phyloP scores from a whole-genome alignment of 2,888 invertebrate genomes.

The Willowsia nigromaculata region DNA sequence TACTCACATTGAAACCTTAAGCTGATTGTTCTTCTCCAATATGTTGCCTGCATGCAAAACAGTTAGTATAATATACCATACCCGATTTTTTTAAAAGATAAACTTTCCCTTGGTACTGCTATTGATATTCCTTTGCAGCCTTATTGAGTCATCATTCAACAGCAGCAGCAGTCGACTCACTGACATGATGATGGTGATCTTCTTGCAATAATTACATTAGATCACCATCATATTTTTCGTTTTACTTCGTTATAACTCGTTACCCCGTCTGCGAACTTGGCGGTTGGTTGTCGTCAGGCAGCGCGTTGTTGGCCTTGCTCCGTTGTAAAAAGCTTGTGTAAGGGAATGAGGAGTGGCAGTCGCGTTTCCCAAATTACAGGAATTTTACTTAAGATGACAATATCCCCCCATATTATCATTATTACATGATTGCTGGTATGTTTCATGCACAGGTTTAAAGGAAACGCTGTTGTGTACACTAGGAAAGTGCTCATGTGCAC shows the following conservation, averaged over 20 bases:
- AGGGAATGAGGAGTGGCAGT: background rate
- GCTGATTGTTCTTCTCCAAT: background rate
- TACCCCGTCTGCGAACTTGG: conserved; percentile 15
- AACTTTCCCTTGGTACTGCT: background rate
- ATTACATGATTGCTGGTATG: conserved; percentile 13
- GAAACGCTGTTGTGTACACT: background rate
- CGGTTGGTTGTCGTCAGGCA: conserved; percentile 29
- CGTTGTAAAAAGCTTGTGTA: background rate
- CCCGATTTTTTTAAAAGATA: background rate
- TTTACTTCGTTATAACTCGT: conserved; percentile 32
- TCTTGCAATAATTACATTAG: conserved; percentile 10
- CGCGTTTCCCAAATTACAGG: conserved; percentile 6
- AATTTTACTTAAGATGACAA: conserved; percentile 16
- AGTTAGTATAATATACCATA: no score
- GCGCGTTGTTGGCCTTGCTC: background rate
- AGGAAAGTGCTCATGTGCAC: background rate
- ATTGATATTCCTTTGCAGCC: background rate
- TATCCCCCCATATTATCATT: background rate
- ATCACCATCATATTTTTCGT: conserved; percentile 4
- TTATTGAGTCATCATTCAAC: conserved; percentile 38
- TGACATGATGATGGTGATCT: conserved; percentile 5
- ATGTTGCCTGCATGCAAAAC: background rate
- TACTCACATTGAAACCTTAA: background rate
- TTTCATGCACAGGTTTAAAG: background rate
- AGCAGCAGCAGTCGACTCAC: background rate